Evolutionary conservation across 2,113 vertebrate species (phyloP), one percentile per base, ranked within the genome.

Genomic region (Leiothrix lutea): DNA sequence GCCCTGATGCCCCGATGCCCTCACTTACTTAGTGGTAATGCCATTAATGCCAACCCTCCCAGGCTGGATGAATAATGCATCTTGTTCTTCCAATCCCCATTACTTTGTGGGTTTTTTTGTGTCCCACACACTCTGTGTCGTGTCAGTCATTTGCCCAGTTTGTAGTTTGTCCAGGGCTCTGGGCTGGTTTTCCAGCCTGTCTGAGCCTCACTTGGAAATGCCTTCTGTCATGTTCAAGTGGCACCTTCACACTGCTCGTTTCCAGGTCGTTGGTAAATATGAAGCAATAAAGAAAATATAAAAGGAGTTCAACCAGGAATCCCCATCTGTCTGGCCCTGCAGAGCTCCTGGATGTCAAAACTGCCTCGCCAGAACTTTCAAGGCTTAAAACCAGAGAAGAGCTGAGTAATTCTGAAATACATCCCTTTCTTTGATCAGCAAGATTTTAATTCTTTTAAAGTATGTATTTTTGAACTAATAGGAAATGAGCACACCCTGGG

Each of bases 21-120:
- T 71, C n/a, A 14, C 21, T 57, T 35, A 56, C 14, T 42, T 38
- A 8, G 13, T 22, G 35, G 50, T 72, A 71, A 69, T 89, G 45
- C 86, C 21, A 1, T 28, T 29, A 35, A 5, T 0, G 0, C 51
- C 0, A 9, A 7, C 26, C 44, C 38, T 47, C 2, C 1, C 8
- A 2, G 44, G 26, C 35, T 56, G 29, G 3, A 9, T 78, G 42
- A 54, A 50, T 66, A 78, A 67, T 29, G 14, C 40, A 17, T 23
- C 25, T 54, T 86, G 33, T 51, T 47, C 33, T 67, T 69, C 35
- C 74, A 21, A 1, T 35, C 40, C 31, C 17, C 12, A 0, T 64
- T 48, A 26, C 35, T 79, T 44, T 15, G 36, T 61, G 14, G n/a
- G n/a, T n/a, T 2, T 44, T 77, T 70, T 64, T 64, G 26, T 16